Conservation (phyloP, 2,113 vertebrate species). For the Apeltes quadracus region DNA sequence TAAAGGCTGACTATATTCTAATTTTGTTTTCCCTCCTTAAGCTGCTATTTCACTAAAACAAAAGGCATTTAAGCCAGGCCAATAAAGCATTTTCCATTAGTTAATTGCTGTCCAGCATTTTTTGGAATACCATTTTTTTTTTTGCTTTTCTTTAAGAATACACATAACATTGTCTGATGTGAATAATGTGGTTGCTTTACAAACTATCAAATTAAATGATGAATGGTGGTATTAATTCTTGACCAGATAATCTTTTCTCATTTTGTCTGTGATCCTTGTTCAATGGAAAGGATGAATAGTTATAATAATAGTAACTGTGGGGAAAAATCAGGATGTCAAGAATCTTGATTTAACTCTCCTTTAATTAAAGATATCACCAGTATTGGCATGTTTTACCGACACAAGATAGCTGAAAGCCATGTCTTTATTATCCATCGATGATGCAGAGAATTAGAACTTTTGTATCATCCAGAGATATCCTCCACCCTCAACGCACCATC, state of each 20-base stretch:
- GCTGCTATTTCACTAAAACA: no score
- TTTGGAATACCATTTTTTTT: background rate
- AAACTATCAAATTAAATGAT: no score
- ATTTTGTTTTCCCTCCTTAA: background rate
- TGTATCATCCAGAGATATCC: background rate
- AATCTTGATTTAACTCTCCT: background rate
- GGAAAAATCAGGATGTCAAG: background rate
- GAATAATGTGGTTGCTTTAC: no score
- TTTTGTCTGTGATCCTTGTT: background rate
- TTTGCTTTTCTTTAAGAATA: background rate
- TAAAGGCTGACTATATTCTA: conserved; percentile 28
- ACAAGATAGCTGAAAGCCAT: background rate
- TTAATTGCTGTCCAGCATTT: background rate
- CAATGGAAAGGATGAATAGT: background rate
- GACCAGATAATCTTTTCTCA: background rate
- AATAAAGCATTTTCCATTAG: background rate
- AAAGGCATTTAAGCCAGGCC: background rate
- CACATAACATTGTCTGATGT: no score
- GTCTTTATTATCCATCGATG: background rate
- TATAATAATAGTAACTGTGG: background rate
- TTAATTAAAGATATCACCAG: background rate
- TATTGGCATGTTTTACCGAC: background rate
- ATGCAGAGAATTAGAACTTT: background rate
- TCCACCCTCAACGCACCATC: no score
- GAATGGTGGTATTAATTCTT: no score